A percentile compares a stretch with the other conserved stretches of the same genome.
phyloP scores from a whole-genome alignment of 2,113 vertebrate genomes.

The Podarcis cretensis region DNA sequence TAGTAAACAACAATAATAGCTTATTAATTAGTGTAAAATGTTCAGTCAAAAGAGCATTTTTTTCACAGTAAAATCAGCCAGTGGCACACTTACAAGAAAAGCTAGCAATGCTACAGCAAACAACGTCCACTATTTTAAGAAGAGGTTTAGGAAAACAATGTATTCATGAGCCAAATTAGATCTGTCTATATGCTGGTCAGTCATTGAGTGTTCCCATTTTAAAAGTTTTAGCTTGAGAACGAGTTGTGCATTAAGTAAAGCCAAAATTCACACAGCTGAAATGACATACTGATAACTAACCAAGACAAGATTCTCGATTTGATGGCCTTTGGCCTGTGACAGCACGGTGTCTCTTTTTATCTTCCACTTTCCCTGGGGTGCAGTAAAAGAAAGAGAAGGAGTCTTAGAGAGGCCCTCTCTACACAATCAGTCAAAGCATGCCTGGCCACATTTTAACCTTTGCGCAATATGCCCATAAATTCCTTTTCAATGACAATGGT shows the following conservation, averaged over 20 bases:
- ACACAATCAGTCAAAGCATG: too few species aligned
- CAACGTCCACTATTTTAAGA: neutral
- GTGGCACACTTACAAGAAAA: neutral
- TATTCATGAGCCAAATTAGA: neutral
- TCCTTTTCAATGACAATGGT: too few species aligned
- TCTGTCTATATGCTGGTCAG: neutral
- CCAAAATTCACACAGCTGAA: neutral
- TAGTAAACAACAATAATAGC: neutral
- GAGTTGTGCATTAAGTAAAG: neutral
- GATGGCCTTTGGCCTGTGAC: neutral
- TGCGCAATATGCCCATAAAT: too few species aligned
- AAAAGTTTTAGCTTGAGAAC: neutral
- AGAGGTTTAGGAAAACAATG: neutral
- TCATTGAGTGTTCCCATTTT: neutral
- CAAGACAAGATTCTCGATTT: neutral
- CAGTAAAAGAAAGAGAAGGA: too few species aligned
- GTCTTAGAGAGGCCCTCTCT: too few species aligned
- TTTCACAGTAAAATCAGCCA: neutral
- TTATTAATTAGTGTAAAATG: neutral
- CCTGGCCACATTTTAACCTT: too few species aligned
- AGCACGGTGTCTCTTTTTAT: neutral
- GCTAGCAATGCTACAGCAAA: neutral
- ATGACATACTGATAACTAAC: neutral
- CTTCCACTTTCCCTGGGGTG: too few species aligned
- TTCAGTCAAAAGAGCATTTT: neutral